phyloP scores from a whole-genome alignment of 2,888 invertebrate genomes.

The Perizoma flavofasciatum region DNA sequence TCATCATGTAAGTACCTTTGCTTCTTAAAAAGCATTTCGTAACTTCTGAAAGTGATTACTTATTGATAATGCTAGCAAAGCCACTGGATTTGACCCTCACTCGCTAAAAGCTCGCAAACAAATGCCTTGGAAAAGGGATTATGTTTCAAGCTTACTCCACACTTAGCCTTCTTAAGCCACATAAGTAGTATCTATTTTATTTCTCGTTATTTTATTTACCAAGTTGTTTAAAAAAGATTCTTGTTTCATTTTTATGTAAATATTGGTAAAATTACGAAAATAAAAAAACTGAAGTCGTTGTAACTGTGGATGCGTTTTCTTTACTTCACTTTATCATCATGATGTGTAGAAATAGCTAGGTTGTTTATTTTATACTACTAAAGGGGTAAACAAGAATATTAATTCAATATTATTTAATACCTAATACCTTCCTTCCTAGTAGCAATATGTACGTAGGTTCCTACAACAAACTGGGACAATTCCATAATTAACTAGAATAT shows the following conservation, averaged over 20 bases:
- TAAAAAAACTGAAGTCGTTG: too few species aligned
- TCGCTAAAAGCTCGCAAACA: conserved; percentile 32
- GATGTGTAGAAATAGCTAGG: too few species aligned
- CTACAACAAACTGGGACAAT: neutral
- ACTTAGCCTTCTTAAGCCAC: conserved; percentile 32
- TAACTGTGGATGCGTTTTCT: too few species aligned
- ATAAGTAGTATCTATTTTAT: conserved; percentile 28
- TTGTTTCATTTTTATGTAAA: conserved; percentile 2
- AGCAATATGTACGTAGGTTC: too few species aligned
- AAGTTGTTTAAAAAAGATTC: neutral
- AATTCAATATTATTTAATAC: too few species aligned
- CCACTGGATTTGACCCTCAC: conserved; percentile 29
- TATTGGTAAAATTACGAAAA: neutral
- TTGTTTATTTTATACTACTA: too few species aligned
- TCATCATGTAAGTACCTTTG: too few species aligned
- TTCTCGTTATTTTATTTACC: conserved; percentile 21
- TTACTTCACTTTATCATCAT: too few species aligned
- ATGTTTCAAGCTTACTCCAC: conserved; percentile 34
- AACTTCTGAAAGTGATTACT: conserved; percentile 10
- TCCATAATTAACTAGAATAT: conserved; percentile 1
- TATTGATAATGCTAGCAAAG: conserved; percentile 30
- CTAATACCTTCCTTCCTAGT: too few species aligned
- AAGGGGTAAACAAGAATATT: too few species aligned
- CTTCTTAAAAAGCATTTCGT: too few species aligned
- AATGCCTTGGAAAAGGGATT: conserved; percentile 34